A percentile compares a stretch with the other conserved stretches of the same genome.
These are phyloP conservation scores for Thymelicus acteon DNA, from an alignment of 2,888 invertebrate species.

Conservation along the genomic window DNA sequence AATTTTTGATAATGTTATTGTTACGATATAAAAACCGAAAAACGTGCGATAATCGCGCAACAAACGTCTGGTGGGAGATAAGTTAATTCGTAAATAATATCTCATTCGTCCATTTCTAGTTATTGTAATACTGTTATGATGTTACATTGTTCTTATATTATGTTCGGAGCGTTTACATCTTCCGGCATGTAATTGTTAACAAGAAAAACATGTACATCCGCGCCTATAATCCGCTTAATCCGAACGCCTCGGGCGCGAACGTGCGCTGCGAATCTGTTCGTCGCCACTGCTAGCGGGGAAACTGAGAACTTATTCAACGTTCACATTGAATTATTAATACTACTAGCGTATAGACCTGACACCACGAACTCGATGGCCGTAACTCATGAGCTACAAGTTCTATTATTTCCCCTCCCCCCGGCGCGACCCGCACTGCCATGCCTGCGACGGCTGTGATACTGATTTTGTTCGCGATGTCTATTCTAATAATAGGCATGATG, in stretches of 20 bases:
- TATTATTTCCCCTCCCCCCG: too few species aligned
- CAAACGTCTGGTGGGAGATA: background rate
- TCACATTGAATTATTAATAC: too few species aligned
- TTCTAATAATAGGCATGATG: too few species aligned
- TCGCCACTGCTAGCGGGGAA: conserved; percentile 49
- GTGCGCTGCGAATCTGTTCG: conserved; percentile 50
- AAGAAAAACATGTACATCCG: conserved; percentile 63
- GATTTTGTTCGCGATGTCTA: too few species aligned
- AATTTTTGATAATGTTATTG: too few species aligned
- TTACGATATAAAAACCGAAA: too few species aligned
- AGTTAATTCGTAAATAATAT: conserved; percentile 1
- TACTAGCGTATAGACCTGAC: too few species aligned
- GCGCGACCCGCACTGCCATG: too few species aligned
- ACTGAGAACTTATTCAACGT: background rate
- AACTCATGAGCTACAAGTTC: too few species aligned
- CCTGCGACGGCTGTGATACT: too few species aligned
- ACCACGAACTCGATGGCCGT: too few species aligned
- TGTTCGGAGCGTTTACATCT: conserved; percentile 27
- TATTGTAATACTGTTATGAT: conserved; percentile 5
- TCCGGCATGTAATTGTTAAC: conserved; percentile 60
- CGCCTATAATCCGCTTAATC: conserved; percentile 72
- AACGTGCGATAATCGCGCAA: too few species aligned
- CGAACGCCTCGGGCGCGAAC: conserved; percentile 62
- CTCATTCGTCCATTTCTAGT: background rate
- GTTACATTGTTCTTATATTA: conserved; percentile 6